phyloP scores from a whole-genome alignment of 2,888 invertebrate species.

The Pyrochroa serraticornis region DNA sequence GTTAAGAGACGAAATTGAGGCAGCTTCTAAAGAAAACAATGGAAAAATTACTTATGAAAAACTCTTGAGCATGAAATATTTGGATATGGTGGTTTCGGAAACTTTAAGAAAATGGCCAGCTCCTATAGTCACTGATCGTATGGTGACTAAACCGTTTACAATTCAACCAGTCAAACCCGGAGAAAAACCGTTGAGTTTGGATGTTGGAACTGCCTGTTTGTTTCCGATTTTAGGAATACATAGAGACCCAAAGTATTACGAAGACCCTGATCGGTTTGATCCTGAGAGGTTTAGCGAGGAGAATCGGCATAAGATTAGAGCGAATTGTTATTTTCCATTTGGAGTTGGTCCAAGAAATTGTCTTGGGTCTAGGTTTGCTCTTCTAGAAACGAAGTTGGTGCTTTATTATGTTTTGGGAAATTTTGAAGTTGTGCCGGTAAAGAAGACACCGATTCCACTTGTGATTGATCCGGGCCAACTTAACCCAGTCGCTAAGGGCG shows the following conservation, averaged over 20 bases:
- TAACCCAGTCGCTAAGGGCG: no score
- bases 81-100: constrained; percentile 56
- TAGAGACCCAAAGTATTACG: constrained; percentile 63
- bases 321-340: constrained; percentile 63
- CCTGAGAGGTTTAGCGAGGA: constrained; percentile 65
- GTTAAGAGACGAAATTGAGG: no score
- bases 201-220: constrained; percentile 59
- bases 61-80: background rate
- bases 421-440: constrained; percentile 26
- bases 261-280: constrained; percentile 62
- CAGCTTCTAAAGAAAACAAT: background rate
- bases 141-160: constrained; percentile 63
- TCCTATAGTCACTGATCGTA: constrained; percentile 61
- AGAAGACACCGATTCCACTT: constrained; percentile 32
- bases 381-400: constrained; percentile 28
- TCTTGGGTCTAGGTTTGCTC: constrained; percentile 46
- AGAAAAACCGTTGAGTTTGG: constrained; percentile 46
- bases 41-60: background rate
- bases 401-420: constrained; percentile 24
- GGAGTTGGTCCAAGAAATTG: constrained; percentile 59
- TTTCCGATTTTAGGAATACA: constrained; percentile 62
- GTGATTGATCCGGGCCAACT: background rate
- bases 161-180: constrained; percentile 59
- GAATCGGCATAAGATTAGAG: constrained; percentile 60
- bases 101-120: constrained; percentile 66